phyloP scores from a whole-genome alignment of 2,888 invertebrate genomes.

The Parnassius apollo region DNA sequence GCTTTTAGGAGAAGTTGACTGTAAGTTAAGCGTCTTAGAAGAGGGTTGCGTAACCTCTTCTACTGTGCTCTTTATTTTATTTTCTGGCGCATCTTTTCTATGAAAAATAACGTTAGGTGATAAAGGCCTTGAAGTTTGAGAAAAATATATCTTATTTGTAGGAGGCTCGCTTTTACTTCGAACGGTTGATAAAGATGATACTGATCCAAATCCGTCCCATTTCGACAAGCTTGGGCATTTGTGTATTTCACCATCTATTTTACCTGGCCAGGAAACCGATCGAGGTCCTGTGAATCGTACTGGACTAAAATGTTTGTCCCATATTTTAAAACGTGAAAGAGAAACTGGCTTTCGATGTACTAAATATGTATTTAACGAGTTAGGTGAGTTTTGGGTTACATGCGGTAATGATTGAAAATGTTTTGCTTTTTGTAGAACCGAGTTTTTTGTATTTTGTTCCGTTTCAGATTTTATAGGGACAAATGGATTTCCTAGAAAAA shows the following conservation, averaged over 20 bases:
- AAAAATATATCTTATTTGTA: conserved; percentile 73
- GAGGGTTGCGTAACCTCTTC: conserved; percentile 45
- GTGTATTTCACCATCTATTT: conserved; percentile 72
- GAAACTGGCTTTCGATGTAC: conserved; percentile 86
- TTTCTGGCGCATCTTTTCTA: conserved; percentile 57
- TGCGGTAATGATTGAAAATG: conserved; percentile 83
- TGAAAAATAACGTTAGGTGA: conserved; percentile 67
- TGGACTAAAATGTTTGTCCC: conserved; percentile 81
- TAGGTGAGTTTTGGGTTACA: conserved; percentile 70
- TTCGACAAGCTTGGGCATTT: conserved; percentile 75
- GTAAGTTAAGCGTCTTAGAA: conserved; percentile 55
- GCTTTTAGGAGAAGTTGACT: conserved; percentile 64
- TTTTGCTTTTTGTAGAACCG: conserved; percentile 85
- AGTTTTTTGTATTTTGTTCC: conserved; percentile 67
- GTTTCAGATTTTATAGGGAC: conserved; percentile 44
- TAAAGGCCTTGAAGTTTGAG: conserved; percentile 71
- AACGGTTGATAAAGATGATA: conserved; percentile 72
- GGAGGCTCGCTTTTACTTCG: conserved; percentile 85
- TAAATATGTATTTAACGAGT: conserved; percentile 84
- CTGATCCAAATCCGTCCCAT: conserved; percentile 65
- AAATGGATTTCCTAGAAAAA: conserved; percentile 81
- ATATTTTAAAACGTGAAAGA: conserved; percentile 85
- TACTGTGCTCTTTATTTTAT: conserved; percentile 38
- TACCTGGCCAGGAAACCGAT: conserved; percentile 82
- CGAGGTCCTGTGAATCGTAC: conserved; percentile 79